phyloP scores from a whole-genome alignment of 2,888 invertebrate species.

The Apotomis turbidana region DNA sequence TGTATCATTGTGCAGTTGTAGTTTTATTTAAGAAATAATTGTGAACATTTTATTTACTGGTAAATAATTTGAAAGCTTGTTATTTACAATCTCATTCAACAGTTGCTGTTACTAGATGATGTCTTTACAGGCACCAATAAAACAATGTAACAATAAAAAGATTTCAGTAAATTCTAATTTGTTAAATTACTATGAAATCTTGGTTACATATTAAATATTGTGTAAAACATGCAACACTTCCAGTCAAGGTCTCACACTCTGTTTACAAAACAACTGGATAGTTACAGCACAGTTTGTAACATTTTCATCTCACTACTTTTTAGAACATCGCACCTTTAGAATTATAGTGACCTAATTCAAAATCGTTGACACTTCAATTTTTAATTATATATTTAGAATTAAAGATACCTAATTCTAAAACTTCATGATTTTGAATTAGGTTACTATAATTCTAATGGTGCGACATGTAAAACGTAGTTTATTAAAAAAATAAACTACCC shows the following conservation, averaged over 20 bases:
- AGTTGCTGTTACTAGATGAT: too few relatives aligned
- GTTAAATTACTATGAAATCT: constrained; percentile 6
- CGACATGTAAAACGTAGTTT: neutral
- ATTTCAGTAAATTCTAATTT: neutral
- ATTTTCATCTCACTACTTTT: neutral
- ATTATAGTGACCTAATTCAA: too few relatives aligned
- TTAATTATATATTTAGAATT: too few relatives aligned
- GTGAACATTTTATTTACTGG: neutral
- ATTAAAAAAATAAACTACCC: constrained; percentile 34
- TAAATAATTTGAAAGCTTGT: neutral
- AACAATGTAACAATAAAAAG: neutral
- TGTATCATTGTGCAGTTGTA: neutral
- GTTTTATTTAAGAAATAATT: neutral
- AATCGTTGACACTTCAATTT: too few relatives aligned
- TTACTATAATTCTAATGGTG: too few relatives aligned
- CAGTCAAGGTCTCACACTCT: constrained; percentile 30
- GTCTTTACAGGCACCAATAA: too few relatives aligned
- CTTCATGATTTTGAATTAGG: too few relatives aligned
- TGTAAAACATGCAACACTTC: constrained; percentile 22
- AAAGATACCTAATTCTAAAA: too few relatives aligned
- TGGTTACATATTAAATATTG: constrained; percentile 32
- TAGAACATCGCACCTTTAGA: too few relatives aligned
- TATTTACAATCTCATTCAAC: too few relatives aligned
- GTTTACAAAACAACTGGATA: constrained; percentile 34
- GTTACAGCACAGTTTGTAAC: constrained; percentile 14